Conservation (phyloP, 2,113 vertebrate species). For the Dasyprocta punctata region DNA sequence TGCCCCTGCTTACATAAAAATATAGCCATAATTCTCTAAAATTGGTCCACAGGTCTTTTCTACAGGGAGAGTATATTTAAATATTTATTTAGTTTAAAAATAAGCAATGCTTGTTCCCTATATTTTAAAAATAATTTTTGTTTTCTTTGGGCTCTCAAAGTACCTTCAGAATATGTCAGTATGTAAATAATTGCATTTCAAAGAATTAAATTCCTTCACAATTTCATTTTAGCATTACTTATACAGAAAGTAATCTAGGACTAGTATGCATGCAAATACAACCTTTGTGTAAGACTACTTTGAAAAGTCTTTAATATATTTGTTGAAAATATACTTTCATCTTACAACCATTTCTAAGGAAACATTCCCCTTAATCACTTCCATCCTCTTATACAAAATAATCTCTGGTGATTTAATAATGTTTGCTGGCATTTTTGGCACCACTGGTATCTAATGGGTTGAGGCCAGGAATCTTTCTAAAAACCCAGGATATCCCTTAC, state of each 20-base stretch:
- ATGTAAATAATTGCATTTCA: slow-evolving; percentile 50
- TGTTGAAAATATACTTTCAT: background rate
- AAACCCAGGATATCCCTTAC: background rate
- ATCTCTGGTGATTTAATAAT: background rate
- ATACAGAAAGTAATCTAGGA: background rate
- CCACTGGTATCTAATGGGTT: background rate
- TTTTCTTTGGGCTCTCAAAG: slow-evolving; percentile 27
- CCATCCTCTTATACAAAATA: background rate
- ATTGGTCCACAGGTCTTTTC: background rate
- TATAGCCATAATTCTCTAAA: slow-evolving; percentile 11
- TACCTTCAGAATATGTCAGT: slow-evolving; percentile 26
- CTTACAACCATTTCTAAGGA: background rate
- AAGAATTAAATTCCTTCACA: slow-evolving; percentile 19
- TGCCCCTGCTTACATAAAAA: slow-evolving; percentile 31
- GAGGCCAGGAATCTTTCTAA: background rate
- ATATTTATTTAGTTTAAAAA: slow-evolving; percentile 46
- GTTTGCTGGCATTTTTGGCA: background rate
- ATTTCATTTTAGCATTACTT: background rate
- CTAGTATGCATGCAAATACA: background rate
- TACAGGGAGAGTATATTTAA: background rate
- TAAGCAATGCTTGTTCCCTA: background rate
- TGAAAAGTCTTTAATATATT: slow-evolving; percentile 31
- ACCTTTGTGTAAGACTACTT: background rate
- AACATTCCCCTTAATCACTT: background rate
- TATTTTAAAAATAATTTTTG: background rate